Base-by-base conservation (phyloP, 2,888 invertebrate genomes). In the Tupiocoris notatus region DNA sequence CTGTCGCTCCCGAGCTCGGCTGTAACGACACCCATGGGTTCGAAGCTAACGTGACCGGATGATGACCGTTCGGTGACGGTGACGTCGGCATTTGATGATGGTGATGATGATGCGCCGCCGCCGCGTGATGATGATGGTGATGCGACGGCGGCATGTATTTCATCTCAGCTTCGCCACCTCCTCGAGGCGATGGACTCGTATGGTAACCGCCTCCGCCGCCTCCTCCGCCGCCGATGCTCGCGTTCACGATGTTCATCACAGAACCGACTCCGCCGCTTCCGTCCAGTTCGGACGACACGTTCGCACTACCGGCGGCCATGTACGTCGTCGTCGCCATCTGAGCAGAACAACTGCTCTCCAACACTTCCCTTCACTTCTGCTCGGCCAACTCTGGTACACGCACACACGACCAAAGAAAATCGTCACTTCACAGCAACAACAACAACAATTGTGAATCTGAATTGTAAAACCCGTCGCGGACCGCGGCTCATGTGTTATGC, bases 301-400 rank as follows among this genome's bases (percentile, higher is more conserved):
- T 39, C 84, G 88, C 88, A 85, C 88, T 88, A 86, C 88, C 88
- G 85, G 93, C 91, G 85, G 89, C 88, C 90, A 95, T 92, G 88
- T 95, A 95, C 88, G 94, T 92, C 87, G 95, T 93, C 89, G 95
- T 94, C 90, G 95, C 94, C 94, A 95, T 95, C 39, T 39, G 39
- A 39, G 39, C 39, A 39, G 39, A n/a, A n/a, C 39, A 12, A 3
- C 39, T 39, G 39, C 39, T 39, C n/a, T n/a, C 39, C 6, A 12
- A 12, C 12, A 3, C 39, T 39, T 12, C 39, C 39, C 39, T 39
- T 87, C 80, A 79, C 79, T 79, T 78, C 78, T 80, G 39, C 12
- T 12, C 39, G 12, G 39, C n/a, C n/a, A 39, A 39, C 39, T 39
- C 39, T 39, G 3, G 6, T 12, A 12, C 39, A 39, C 39, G 12